Conservation (phyloP, 1,140 invertebrate genomes). For the Ephestia elutella region DNA sequence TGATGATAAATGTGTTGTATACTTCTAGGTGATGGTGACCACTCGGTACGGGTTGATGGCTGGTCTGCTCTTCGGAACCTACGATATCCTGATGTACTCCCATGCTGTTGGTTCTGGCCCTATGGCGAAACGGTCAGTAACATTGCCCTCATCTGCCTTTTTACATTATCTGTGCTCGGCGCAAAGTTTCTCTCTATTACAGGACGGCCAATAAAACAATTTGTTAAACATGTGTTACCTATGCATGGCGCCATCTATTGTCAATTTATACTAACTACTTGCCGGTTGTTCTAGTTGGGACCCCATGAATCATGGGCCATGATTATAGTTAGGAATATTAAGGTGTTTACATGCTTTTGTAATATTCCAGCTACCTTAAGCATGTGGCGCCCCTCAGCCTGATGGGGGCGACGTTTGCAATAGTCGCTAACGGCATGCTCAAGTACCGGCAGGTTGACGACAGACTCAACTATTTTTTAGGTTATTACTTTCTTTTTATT, state of each 20-base stretch:
- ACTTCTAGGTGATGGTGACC: constrained; percentile 32
- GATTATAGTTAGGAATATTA: too few species aligned
- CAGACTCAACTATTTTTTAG: constrained; percentile 46
- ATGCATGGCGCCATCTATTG: too few species aligned
- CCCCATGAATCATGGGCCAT: too few species aligned
- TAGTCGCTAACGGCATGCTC: constrained; percentile 37
- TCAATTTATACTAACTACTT: too few species aligned
- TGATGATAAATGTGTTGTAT: too few species aligned
- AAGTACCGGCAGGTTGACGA: constrained; percentile 39
- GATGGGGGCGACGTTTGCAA: constrained; percentile 53
- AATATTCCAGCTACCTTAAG: constrained; percentile 34
- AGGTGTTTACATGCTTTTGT: not conserved
- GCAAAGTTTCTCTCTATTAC: too few species aligned
- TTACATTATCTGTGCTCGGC: not conserved
- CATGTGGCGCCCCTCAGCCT: constrained; percentile 41
- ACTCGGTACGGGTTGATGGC: constrained; percentile 40
- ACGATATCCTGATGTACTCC: constrained; percentile 51
- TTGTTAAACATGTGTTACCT: too few species aligned
- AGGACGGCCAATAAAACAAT: too few species aligned
- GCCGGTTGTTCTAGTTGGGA: too few species aligned
- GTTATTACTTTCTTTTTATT: constrained; percentile 23
- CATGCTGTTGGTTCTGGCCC: constrained; percentile 33
- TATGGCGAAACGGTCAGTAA: constrained; percentile 38
- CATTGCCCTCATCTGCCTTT: not conserved
- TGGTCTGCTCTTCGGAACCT: constrained; percentile 37